phyloP scores from a whole-genome alignment of 2,888 invertebrate species.

The Bibio marci region DNA sequence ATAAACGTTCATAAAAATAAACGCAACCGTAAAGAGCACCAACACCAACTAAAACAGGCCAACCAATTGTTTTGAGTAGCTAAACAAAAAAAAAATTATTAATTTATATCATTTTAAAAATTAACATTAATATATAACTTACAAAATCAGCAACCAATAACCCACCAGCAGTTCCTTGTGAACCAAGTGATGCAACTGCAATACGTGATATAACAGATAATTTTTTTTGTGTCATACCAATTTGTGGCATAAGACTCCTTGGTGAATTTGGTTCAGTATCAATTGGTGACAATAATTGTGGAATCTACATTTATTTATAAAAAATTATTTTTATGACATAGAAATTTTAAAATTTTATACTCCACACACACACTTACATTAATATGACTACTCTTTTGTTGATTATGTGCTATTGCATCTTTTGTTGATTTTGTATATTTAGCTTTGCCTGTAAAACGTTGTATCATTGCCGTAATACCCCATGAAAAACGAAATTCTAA shows the following conservation, averaged over 20 bases:
- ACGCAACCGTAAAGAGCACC: constrained; percentile 74
- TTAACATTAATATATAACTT: no score
- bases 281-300: constrained; percentile 40
- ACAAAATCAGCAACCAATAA: constrained; percentile 82
- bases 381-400: constrained; percentile 15
- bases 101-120: no score
- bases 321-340: no score
- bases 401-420: constrained; percentile 22
- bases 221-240: constrained; percentile 41
- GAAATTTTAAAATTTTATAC: no score
- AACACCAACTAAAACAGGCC: constrained; percentile 77
- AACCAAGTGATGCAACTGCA: constrained; percentile 70
- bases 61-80: constrained; percentile 92
- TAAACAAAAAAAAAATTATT: no score
- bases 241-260: constrained; percentile 17
- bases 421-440: constrained; percentile 25
- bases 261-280: constrained; percentile 31
- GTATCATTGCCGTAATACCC: constrained; percentile 78
- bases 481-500: constrained; percentile 90
- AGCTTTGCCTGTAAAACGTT: constrained; percentile 53
- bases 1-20: constrained; percentile 89
- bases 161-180: constrained; percentile 92
- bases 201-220: constrained; percentile 56
- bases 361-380: constrained; percentile 2
- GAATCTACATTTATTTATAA: constrained; percentile 36